Base-by-base conservation (phyloP, 2,797 vertebrate species). In the Pteronotus mesoamericanus region DNA sequence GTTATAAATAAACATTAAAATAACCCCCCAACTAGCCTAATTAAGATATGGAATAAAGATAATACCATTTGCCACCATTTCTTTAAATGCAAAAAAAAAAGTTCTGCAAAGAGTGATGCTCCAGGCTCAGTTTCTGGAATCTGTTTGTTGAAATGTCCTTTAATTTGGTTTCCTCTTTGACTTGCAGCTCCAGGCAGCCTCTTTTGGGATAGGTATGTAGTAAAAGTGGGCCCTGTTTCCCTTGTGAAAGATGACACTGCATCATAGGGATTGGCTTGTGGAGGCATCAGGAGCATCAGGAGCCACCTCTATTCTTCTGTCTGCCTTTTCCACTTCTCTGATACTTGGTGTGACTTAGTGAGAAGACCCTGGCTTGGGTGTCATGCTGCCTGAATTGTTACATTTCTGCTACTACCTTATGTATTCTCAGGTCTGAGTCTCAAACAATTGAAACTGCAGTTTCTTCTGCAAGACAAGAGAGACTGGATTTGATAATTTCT, bases 1-100 rank as follows among this genome's bases (percentile, higher is more conserved):
- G 39, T 86, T 93, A 86, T 78, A 78, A 91, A 89, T 46, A 83
- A 84, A 37, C n/a, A 86, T 96, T 71, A 86, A 86, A 78, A 93
- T 32, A 78, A 88, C 75, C 11, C 77, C 32, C 86, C 19, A 78
- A 66, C 18, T 82, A 83, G 46, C 2, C 14, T 55, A 66, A 39
- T 51, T 83, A 72, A 86, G 8, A 75, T 79, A 69, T 3, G 12
- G 9, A 87, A 18, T 84, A 64, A 80, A 89, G 51, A 90, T 92
- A 93, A 66, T 29, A 37, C 19, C 46, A 72, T 64, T 82, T 68
- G 21, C 5, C 66, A 72, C 26, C 39, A 82, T 80, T 80, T 91
- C 48, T 89, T 85, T 75, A 93, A 29, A 22, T 85, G 18, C 37
- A 72, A 86, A 91, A 80, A 91, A 80, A 64, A 24, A 46, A 29